A percentile compares a stretch with the other conserved stretches of the same genome.
Conservation (phyloP, 2,797 vertebrate species). For the Columba guinea region DNA sequence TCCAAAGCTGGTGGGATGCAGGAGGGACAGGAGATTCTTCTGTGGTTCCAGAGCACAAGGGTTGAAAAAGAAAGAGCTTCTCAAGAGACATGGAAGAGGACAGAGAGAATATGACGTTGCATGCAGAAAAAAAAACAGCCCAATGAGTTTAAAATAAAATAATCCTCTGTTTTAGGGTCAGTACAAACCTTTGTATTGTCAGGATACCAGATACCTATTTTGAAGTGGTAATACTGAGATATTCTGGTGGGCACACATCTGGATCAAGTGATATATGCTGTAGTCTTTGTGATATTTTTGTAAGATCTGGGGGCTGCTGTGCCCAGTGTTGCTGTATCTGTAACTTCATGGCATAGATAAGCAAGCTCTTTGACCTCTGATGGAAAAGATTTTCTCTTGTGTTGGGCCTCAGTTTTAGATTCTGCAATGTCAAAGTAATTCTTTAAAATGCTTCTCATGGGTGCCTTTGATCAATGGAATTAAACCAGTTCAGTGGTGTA, state of each 20-base stretch:
- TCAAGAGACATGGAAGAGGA: not conserved
- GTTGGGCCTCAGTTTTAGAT: not conserved
- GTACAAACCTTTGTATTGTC: not conserved
- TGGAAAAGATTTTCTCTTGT: not conserved
- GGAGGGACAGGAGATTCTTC: not conserved
- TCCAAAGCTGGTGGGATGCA: not conserved
- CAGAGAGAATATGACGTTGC: not conserved
- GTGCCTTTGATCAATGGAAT: not conserved
- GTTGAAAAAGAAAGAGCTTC: not conserved
- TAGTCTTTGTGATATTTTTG: not conserved
- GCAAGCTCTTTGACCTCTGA: not conserved
- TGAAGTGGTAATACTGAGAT: not conserved
- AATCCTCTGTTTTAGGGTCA: not conserved
- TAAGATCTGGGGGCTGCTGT: not conserved
- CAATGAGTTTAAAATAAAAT: not conserved
- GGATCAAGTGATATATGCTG: not conserved
- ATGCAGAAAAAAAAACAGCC: not conserved
- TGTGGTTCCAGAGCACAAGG: fast-evolving
- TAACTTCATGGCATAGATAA: not conserved
- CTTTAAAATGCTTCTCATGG: not conserved
- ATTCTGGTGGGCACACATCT: not conserved
- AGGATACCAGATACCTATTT: not conserved
- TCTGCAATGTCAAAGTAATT: not conserved
- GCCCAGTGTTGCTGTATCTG: not conserved
- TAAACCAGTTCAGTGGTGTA: not conserved